Base-by-base conservation (phyloP, 1,140 invertebrate genomes). In the Macrosteles quadrilineatus region DNA sequence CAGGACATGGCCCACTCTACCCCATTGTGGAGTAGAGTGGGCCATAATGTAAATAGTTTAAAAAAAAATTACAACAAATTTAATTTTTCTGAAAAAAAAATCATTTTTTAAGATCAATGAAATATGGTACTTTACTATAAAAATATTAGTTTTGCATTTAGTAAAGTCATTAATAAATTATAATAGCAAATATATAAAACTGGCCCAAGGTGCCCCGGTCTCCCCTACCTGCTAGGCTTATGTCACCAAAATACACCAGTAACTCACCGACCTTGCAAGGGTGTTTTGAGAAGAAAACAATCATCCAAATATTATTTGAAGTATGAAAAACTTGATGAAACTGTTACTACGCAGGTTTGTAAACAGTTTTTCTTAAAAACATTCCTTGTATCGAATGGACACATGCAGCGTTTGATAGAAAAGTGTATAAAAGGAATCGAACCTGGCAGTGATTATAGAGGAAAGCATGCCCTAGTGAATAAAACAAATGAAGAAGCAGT, bases 391-490 rank as follows among this genome's bases (percentile, higher is more conserved):
- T 27, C 57, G 29, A 62, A 62, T 29, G 57, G 19, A 25, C 12
- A 27, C 27, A 27, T 62, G 57, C n/a, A 62, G 27, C 19, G 27
- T 9, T 62, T 62, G 27, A 12, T 62, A 62, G 21, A 62, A 29
- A 62, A 62, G 29, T 6, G 21, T 29, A 27, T 30, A 6, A 2
- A 29, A 62, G 57, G 27, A 19, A 62, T 62, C 29, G 57, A 62
- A 19, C 57, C 57, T 62, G 57, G 27, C 2, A 62, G 57, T 30
- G 27, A 62, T 62, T 25, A 30, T 29, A 62, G 57, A 29, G 27
- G 57, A 25, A 62, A 19, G 57, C 57, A 62, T 62, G 57, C 29
- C 29, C 57, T 27, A 25, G 57, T 19, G 6, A 62, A 62, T 62
- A 62, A 62, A 62, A 62, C 57, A 2, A 29, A 19, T 27, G 19